Conservation (phyloP, 2,888 invertebrate species). For the Salpingus planirostris region DNA sequence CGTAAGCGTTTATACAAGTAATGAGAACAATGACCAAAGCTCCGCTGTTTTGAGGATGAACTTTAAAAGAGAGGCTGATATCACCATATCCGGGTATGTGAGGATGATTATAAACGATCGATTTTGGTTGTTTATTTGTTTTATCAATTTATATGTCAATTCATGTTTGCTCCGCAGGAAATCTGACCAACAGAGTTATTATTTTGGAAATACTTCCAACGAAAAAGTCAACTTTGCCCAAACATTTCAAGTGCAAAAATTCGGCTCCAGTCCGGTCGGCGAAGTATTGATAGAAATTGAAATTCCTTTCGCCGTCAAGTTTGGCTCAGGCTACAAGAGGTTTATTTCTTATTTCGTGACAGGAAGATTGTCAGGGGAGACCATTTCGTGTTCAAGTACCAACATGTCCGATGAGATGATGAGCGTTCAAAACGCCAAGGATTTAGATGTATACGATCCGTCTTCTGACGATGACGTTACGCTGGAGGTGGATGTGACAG, state of each 20-base stretch:
- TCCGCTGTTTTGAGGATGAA: slow-evolving; percentile 24
- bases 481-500: no score
- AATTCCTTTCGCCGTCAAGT: slow-evolving; percentile 32
- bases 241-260: slow-evolving; percentile 32
- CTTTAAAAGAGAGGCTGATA: slow-evolving; percentile 33
- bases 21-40: slow-evolving; percentile 30
- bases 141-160: no score
- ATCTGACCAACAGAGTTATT: slow-evolving; percentile 34
- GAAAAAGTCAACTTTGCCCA: slow-evolving; percentile 26
- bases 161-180: no score
- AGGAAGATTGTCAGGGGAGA: no score
- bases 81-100: slow-evolving; percentile 38
- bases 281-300: slow-evolving; percentile 30
- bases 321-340: no score
- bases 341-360: no score
- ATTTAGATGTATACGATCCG: no score
- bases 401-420: slow-evolving; percentile 7
- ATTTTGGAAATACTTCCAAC: slow-evolving; percentile 22
- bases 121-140: neutral
- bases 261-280: slow-evolving; percentile 38
- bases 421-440: slow-evolving; percentile 9
- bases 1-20: slow-evolving; percentile 33
- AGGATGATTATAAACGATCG: neutral
- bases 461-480: no score
- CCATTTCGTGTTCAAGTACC: no score